Evolutionary conservation across 2,113 vertebrate species (phyloP).

Genomic region (Origma solitaria): DNA sequence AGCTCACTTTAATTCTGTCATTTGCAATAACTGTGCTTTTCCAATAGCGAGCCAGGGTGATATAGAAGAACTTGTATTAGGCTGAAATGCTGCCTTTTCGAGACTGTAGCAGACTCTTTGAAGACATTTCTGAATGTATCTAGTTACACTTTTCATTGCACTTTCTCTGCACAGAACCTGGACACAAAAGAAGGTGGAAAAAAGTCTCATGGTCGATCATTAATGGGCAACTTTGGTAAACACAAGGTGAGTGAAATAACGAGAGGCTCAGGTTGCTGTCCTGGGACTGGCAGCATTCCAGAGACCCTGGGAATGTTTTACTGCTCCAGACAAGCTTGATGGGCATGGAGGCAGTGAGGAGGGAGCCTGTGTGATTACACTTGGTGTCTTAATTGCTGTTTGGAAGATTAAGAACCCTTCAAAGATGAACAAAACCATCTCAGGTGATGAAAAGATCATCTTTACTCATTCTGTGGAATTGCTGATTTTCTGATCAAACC

Average conservation of each 20-base stretch:
- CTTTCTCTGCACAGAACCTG: conserved; percentile 77
- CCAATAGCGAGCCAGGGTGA: not conserved
- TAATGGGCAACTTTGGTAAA: conserved; percentile 87
- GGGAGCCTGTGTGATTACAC: not conserved
- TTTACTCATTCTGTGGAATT: not conserved
- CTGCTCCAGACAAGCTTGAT: not conserved
- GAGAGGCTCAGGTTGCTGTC: not conserved
- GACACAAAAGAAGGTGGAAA: conserved; percentile 83
- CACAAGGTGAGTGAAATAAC: conserved; percentile 81
- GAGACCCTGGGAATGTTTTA: not conserved
- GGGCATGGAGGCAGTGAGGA: not conserved
- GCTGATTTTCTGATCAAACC: not conserved
- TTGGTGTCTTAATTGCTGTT: not conserved
- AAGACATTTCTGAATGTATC: not conserved
- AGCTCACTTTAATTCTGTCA: not conserved
- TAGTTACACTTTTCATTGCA: not conserved
- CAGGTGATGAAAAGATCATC: not conserved
- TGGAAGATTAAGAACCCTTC: not conserved
- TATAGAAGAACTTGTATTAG: not conserved
- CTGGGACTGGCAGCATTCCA: not conserved
- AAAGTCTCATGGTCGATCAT: conserved; percentile 87
- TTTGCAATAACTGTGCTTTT: not conserved
- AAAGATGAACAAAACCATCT: not conserved
- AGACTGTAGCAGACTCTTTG: not conserved
- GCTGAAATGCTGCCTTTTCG: not conserved